Conservation (phyloP, 92 coral and sea anemone genomes). For the Zoanthus gigantus region DNA sequence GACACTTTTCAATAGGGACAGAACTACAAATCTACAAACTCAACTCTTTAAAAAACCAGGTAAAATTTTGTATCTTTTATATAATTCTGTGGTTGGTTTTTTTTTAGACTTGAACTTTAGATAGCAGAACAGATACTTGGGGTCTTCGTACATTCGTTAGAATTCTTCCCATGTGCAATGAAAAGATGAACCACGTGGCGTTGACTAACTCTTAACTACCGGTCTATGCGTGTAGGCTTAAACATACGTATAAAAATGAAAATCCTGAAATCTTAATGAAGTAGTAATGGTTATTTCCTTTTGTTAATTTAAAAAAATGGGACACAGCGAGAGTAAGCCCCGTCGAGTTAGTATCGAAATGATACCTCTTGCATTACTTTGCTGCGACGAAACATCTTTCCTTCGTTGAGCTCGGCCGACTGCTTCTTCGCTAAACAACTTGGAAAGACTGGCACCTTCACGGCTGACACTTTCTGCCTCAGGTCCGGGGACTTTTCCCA, state of each 20-base stretch:
- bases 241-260: background rate
- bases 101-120: too few relatives aligned
- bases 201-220: too few relatives aligned
- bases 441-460: conserved; percentile 81
- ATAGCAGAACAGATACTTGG: too few relatives aligned
- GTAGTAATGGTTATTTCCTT: conserved; percentile 80
- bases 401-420: conserved; percentile 79
- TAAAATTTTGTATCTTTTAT: too few relatives aligned
- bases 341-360: conserved; percentile 89
- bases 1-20: too few relatives aligned
- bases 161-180: too few relatives aligned
- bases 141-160: too few relatives aligned
- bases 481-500: conserved; percentile 99
- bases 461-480: conserved; percentile 98
- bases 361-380: conserved; percentile 92
- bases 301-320: conserved; percentile 93
- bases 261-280: conserved; percentile 27
- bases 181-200: too few relatives aligned
- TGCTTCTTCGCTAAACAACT: conserved; percentile 88
- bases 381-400: conserved; percentile 96
- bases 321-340: conserved; percentile 99
- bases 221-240: too few relatives aligned
- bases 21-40: too few relatives aligned
- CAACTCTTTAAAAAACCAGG: too few relatives aligned
- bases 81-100: too few relatives aligned